These are phyloP conservation scores for Narcine bancroftii DNA, from an alignment of 2,113 vertebrate genomes.

Conservation along the genomic window DNA sequence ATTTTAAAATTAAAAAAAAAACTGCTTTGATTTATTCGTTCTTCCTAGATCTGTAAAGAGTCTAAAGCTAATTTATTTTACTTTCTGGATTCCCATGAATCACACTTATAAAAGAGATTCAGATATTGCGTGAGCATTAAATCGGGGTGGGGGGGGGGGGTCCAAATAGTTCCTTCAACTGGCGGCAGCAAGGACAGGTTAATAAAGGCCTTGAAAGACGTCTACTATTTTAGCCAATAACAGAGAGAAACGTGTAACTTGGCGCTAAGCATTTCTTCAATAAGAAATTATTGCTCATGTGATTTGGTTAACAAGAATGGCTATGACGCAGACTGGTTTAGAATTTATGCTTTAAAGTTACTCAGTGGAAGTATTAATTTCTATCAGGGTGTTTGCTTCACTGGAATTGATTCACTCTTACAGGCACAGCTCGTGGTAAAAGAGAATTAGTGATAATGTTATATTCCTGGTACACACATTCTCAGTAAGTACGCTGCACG, in stretches of 20 bases:
- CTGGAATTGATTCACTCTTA: slow-evolving; percentile 5
- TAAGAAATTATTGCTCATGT: neutral
- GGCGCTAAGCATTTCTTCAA: neutral
- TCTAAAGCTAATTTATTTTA: neutral
- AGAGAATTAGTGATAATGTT: neutral
- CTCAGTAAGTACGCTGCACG: neutral
- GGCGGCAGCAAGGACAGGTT: neutral
- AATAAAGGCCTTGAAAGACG: neutral
- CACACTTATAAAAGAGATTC: neutral
- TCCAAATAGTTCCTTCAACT: neutral
- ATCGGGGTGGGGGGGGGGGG: no score
- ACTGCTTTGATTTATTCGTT: neutral
- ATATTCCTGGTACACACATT: neutral
- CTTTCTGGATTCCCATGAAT: neutral
- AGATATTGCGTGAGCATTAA: no score
- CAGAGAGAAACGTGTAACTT: neutral
- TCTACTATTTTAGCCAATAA: neutral
- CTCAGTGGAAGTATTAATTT: neutral
- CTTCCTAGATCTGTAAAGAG: neutral
- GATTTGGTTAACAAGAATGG: neutral
- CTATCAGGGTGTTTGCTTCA: neutral
- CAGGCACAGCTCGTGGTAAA: neutral
- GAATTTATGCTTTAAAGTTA: slow-evolving; percentile 8
- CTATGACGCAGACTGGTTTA: neutral
- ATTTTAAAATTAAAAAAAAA: no score